Base-by-base conservation (phyloP, 2,888 invertebrate genomes). In the Neocrepidodera transversa region DNA sequence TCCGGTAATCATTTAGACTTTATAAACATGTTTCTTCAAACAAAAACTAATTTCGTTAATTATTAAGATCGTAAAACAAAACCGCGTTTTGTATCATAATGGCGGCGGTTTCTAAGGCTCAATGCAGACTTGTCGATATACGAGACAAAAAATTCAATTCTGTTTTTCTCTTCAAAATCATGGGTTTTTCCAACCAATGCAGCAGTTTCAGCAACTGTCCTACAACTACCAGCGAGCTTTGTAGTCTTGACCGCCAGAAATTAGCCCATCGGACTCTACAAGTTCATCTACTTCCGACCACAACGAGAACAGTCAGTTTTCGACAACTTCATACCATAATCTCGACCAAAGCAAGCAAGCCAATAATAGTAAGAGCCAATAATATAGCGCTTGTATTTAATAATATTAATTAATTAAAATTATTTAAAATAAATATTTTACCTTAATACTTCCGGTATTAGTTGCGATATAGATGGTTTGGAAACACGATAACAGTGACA, bases 381-480 rank as follows among this genome's bases (percentile, higher is more conserved):
- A 6, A 6, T 6, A 35, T 35, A 35, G 5, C n/a, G 35, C 35
- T 10, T 6, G n/a, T 13, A 6, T 4, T n/a, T 6, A 35, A 10
- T 35, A 35, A 35, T 35, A 35, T 35, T 6, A 35, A 35, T 35
- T 6, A 4, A 6, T 36, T 10, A 36, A n/a, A n/a, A n/a, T n/a
- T n/a, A n/a, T n/a, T n/a, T n/a, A n/a, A n/a, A n/a, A n/a, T n/a
- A n/a, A n/a, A n/a, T n/a, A n/a, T n/a, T n/a, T n/a, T n/a, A n/a
- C n/a, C n/a, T n/a, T n/a, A n/a, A n/a, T n/a, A 71, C 68, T 65
- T 70, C 70, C 43, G 68, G 68, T 62, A 71, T 62, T 49, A 69
- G 30, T 36, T 18, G 54, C 59, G 45, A 64, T 67, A 68, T 62
- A 62, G 63, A 35, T 8, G 58, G 4, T 40, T 61, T 61, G n/a